Evolutionary conservation across 1,140 invertebrate species (phyloP).

Genomic region (Physella acuta): DNA sequence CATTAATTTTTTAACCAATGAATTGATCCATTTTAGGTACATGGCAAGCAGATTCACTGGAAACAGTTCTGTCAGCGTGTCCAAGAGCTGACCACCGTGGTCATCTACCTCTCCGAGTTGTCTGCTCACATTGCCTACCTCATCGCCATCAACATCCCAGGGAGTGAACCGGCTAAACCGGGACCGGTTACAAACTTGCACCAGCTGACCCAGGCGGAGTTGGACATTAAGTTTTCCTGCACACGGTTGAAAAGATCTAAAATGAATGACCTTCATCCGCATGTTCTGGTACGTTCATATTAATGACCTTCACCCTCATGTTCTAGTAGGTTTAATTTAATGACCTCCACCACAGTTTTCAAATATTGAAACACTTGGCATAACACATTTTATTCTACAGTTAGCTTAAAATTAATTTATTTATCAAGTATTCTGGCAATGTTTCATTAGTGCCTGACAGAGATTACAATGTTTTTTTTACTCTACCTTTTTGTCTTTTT

Average conservation of each 20-base stretch:
- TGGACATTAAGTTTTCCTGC: conserved; percentile 46
- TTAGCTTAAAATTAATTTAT: no score
- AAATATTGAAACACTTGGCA: no score
- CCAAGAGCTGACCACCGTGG: conserved; percentile 33
- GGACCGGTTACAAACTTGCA: conserved; percentile 44
- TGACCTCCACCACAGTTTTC: no score
- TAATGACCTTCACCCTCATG: background rate
- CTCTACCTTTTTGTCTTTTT: no score
- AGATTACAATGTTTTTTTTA: no score
- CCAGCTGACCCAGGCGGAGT: conserved; percentile 37
- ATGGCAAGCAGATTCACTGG: conserved; percentile 38
- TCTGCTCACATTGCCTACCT: conserved; percentile 45
- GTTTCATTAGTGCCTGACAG: no score
- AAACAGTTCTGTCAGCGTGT: conserved; percentile 34
- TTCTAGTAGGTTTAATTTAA: no score
- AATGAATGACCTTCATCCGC: conserved; percentile 41
- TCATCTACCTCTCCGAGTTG: conserved; percentile 39
- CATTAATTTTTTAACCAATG: no score
- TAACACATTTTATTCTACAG: no score
- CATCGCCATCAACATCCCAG: conserved; percentile 34
- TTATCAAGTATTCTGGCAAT: no score
- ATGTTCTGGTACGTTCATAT: conserved; percentile 32
- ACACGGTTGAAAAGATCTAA: conserved; percentile 39
- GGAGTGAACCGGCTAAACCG: conserved; percentile 30
- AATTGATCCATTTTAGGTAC: no score